Evolutionary conservation across 1,140 invertebrate genomes (phyloP), one percentile per base, ranked within the genome.

Genomic region (Formica exsecta): DNA sequence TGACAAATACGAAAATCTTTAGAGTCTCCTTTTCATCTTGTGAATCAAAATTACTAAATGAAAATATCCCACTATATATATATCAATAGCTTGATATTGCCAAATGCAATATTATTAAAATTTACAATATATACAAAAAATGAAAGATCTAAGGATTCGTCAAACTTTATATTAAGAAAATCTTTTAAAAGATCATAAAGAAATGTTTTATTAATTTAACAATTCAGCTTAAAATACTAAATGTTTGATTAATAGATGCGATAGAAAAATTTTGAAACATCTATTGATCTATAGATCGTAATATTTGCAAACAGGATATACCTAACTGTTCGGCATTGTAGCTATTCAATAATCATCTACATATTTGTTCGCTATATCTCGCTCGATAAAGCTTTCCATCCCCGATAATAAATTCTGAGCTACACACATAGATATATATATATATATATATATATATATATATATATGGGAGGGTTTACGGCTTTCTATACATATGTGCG

Each of bases 291-390:
- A 22, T 22, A 41, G 3, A 19, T 61, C 29, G 13, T 65, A 48
- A 48, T 65, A 79, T 66, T 36, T 38, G 29, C 61, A 36, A 51
- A 66, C 41, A 19, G 16, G 13, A 66, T 36, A 51, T 25, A 65
- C 22, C 36, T 51, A 66, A 13, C 61, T 66, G 29, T 66, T 79
- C 11, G 6, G 36, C 36, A 36, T 66, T 66, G 61, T 51, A 87
- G 44, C 75, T 65, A 90, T 90, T 90, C 87, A 79, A 87, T 84
- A 87, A 80, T 90, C 86, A 87, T 85, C 86, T 86, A 64, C 41
- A 44, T 44, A 44, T 65, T 62, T 66, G 41, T 89, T 83, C 74
- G 87, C 71, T 44, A 44, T 77, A 64, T 54, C 16, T 51, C 48
- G 48, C 16, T 51, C 48, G 48, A 71, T 80, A 70, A 89, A 89